These are phyloP conservation scores for Procambarus virginalis DNA, from an alignment of 1,140 invertebrate genomes.

Conservation along the genomic window DNA sequence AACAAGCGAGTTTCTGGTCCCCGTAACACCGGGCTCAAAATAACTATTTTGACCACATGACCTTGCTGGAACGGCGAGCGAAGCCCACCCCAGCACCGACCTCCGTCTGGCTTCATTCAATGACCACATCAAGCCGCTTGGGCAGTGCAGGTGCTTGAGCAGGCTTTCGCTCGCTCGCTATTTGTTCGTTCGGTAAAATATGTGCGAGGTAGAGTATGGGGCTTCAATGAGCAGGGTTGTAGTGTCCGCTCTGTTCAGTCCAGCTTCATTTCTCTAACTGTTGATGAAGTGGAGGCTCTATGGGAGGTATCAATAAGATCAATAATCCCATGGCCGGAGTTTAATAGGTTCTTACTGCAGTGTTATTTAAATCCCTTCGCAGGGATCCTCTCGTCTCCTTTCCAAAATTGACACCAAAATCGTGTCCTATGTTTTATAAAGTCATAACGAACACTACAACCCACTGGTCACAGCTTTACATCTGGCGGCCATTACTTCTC, in stretches of 20 bases:
- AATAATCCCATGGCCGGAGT: neutral
- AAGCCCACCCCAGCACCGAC: constrained; percentile 13
- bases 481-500: constrained; percentile 53
- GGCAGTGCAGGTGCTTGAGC: neutral
- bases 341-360: neutral
- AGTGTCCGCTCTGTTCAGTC: constrained; percentile 45
- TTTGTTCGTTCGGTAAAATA: constrained; percentile 65
- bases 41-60: constrained; percentile 39
- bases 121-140: neutral
- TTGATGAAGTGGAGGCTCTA: neutral
- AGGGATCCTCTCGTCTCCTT: neutral
- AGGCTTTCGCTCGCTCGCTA: constrained; percentile 28
- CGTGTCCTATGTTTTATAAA: neutral
- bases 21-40: constrained; percentile 22
- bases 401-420: neutral
- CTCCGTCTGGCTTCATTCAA: neutral
- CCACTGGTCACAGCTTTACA: constrained; percentile 55
- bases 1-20: neutral
- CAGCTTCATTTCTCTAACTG: neutral
- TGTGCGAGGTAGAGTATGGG: constrained; percentile 67
- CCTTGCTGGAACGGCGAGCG: constrained; percentile 29
- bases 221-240: constrained; percentile 53
- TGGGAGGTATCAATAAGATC: neutral
- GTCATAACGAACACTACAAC: constrained; percentile 54
- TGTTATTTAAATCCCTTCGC: neutral